phyloP scores from a whole-genome alignment of 92 coral and sea anemone genomes.

The Pocillopora meandrina region DNA sequence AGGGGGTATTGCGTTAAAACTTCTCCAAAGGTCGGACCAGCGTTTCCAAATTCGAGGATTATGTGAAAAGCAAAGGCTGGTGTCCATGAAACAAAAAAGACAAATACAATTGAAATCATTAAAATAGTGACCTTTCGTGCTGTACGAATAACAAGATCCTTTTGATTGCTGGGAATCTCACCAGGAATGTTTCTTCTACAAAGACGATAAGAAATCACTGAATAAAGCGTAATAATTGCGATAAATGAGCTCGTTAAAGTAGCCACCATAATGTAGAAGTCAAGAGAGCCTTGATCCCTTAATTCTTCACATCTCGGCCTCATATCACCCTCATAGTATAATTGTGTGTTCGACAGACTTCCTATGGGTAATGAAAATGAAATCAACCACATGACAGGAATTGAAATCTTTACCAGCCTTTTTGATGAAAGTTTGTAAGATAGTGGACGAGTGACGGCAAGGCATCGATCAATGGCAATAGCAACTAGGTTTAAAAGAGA shows the following conservation, averaged over 20 bases:
- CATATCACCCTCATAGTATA: neutral
- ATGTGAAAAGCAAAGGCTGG: slow-evolving; percentile 14
- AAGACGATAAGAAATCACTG: slow-evolving; percentile 2
- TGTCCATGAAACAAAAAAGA: slow-evolving; percentile 8
- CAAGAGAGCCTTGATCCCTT: neutral
- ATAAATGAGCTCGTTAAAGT: neutral
- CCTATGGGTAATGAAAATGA: neutral
- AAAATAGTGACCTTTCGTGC: slow-evolving; percentile 10
- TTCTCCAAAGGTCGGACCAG: neutral
- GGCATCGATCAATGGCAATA: slow-evolving; percentile 7
- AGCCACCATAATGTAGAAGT: neutral
- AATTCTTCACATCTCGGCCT: neutral
- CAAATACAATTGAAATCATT: slow-evolving; percentile 1
- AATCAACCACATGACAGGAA: neutral
- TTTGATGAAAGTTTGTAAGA: slow-evolving; percentile 2
- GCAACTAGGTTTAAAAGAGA: slow-evolving; percentile 6
- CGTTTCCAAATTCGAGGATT: neutral
- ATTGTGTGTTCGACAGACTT: neutral
- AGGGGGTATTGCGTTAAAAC: neutral
- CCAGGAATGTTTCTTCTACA: slow-evolving; percentile 20
- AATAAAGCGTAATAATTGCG: neutral
- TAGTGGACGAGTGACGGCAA: slow-evolving; percentile 12
- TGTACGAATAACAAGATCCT: neutral
- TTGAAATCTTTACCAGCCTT: slow-evolving; percentile 2
- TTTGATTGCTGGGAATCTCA: neutral